Evolutionary conservation across 2,888 invertebrate species (phyloP).

Genomic region (Corbicula japonica): DNA sequence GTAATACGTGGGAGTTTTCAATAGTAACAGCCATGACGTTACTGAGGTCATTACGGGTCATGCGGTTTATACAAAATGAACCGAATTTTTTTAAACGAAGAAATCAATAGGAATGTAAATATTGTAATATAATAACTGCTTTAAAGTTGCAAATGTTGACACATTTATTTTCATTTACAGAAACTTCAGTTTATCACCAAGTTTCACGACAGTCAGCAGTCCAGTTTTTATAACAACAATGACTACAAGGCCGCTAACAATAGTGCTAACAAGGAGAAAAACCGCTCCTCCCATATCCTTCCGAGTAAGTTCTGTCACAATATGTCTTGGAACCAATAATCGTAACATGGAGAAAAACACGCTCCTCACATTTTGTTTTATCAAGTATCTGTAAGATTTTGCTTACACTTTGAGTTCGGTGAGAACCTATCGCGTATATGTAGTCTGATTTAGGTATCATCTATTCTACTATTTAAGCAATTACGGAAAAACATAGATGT

Average conservation of each 20-base stretch:
- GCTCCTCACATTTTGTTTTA: neutral
- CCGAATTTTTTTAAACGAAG: too few relatives aligned
- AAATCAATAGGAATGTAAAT: too few relatives aligned
- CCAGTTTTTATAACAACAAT: conserved; percentile 41
- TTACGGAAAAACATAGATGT: too few relatives aligned
- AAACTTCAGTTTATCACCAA: conserved; percentile 54
- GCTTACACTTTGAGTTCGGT: neutral
- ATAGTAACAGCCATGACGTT: too few relatives aligned
- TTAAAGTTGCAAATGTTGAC: neutral
- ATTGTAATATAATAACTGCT: neutral
- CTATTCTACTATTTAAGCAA: neutral
- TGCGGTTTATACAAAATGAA: too few relatives aligned
- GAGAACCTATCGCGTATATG: neutral
- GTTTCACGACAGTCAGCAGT: conserved; percentile 45
- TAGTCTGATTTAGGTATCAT: neutral
- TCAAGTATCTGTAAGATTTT: neutral
- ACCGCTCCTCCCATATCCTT: conserved; percentile 48
- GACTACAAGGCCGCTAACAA: conserved; percentile 42
- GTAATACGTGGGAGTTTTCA: too few relatives aligned
- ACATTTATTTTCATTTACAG: conserved; percentile 31
- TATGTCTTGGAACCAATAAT: neutral
- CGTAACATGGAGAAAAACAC: neutral
- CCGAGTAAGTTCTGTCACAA: conserved; percentile 49
- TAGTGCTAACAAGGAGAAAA: conserved; percentile 54
- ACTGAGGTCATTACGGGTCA: too few relatives aligned